Base-by-base conservation (phyloP, 2,797 vertebrate species). In the Hafferia zeledoni region DNA sequence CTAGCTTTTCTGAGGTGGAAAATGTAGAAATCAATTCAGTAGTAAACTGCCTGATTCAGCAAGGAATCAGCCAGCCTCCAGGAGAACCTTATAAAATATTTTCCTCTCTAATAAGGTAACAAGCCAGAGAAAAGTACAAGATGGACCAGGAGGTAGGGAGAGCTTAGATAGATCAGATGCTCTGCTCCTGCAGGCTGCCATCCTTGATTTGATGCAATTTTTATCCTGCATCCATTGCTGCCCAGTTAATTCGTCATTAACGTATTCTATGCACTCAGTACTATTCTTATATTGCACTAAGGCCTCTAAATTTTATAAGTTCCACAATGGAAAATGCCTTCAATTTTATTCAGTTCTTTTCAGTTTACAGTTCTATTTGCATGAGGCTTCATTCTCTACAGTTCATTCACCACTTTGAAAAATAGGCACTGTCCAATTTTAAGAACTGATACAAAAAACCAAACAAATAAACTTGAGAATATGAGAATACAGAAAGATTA, bases 21-120 rank as follows among this genome's bases (percentile, higher is more conserved):
- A 81, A 87, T 50, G 33, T 20, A 92, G 87, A 96, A 96, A 97
- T 87, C 61, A 84, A 92, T 94, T 92, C 83, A 57, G 28, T 15
- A 91, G 46, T 46, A 82, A 93, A 27, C 37, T 93, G 59, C 83
- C 91, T 96, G 96, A 96, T 74, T 97, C 96, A 97, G 95, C 89
- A 92, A 93, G 78, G 86, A 83, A 49, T 24, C 50, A 83, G 5
- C 22, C 77, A 75, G 25, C 19, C 75, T 61, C n/a, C 69, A 83
- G 56, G 61, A 93, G 37, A 72, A 56, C 28, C 41, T 90, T 92
- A 84, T 81, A 11, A 91, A 96, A 94, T 72, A 47, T 90, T 93
- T 96, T 93, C 49, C 74, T 89, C 83, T 93, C 83, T 95, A 95
- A 81, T 81, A 91, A 95, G 46, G 83, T 69, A 86, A 69, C 37